A percentile compares a stretch with the other conserved stretches of the same genome.
Evolutionary conservation across 2,888 invertebrate species (phyloP).

Genomic region (Himalopsyche tibetana): DNA sequence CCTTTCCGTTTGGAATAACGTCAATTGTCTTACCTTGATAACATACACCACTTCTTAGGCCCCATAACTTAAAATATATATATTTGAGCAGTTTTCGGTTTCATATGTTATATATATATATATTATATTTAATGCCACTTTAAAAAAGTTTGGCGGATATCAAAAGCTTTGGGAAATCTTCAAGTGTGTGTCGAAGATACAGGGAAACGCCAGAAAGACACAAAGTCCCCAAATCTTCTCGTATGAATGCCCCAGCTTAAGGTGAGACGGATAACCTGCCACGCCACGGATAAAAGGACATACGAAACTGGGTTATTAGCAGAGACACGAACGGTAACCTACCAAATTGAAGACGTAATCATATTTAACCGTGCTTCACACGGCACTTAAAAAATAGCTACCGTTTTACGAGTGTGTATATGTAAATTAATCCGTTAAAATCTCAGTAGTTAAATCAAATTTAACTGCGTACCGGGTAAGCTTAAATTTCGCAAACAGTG

Average conservation of each 20-base stretch:
- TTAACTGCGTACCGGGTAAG: not conserved
- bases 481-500: not conserved
- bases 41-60: too few relatives aligned
- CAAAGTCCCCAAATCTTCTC: constrained; percentile 56
- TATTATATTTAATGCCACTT: too few relatives aligned
- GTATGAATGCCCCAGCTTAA: constrained; percentile 60
- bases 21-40: too few relatives aligned
- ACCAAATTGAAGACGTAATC: not conserved
- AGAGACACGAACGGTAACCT: not conserved
- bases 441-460: not conserved
- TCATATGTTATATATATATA: too few relatives aligned
- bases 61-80: too few relatives aligned
- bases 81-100: too few relatives aligned
- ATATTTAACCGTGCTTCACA: not conserved
- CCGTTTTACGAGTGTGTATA: not conserved
- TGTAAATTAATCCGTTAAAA: not conserved
- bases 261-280: constrained; percentile 57
- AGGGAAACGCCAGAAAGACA: constrained; percentile 15
- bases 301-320: constrained; percentile 43
- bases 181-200: not conserved
- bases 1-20: too few relatives aligned
- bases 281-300: constrained; percentile 48
- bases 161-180: not conserved
- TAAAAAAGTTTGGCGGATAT: not conserved
- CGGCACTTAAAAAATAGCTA: not conserved